Conservation (phyloP, 2,797 vertebrate species). For the Vireo griseus region DNA sequence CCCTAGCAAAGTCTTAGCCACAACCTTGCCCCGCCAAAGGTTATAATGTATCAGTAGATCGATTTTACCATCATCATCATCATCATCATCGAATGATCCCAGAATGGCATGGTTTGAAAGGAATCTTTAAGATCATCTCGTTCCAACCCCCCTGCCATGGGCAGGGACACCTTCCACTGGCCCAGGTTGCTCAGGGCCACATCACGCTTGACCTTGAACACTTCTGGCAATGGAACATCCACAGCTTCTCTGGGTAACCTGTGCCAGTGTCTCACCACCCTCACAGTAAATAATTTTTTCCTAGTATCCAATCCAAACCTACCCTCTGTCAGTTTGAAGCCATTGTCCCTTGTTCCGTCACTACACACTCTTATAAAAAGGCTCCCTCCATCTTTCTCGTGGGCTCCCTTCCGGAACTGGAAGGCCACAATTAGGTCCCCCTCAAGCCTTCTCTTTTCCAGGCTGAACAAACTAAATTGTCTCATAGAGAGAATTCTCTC, state of each 20-base stretch:
- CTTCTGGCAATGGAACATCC: background rate
- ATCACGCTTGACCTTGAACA: background rate
- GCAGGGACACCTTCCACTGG: background rate
- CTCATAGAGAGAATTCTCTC: background rate
- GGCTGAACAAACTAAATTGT: background rate
- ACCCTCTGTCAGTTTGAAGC: background rate
- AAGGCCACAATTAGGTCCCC: background rate
- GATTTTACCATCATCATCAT: background rate
- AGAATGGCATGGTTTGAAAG: background rate
- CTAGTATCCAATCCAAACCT: background rate
- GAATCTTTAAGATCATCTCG: background rate
- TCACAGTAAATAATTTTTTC: background rate
- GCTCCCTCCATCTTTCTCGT: background rate
- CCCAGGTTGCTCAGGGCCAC: background rate
- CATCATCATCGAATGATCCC: background rate
- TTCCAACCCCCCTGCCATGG: background rate
- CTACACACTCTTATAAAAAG: background rate
- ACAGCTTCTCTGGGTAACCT: background rate
- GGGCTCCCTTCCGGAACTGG: background rate
- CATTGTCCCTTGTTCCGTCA: background rate
- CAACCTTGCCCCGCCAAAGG: accelerated
- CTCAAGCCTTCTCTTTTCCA: background rate
- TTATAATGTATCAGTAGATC: background rate
- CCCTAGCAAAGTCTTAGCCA: background rate
- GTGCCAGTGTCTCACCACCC: background rate